These are phyloP conservation scores for Penaeus vannamei DNA, from an alignment of 1,140 invertebrate species.

Conservation along the genomic window DNA sequence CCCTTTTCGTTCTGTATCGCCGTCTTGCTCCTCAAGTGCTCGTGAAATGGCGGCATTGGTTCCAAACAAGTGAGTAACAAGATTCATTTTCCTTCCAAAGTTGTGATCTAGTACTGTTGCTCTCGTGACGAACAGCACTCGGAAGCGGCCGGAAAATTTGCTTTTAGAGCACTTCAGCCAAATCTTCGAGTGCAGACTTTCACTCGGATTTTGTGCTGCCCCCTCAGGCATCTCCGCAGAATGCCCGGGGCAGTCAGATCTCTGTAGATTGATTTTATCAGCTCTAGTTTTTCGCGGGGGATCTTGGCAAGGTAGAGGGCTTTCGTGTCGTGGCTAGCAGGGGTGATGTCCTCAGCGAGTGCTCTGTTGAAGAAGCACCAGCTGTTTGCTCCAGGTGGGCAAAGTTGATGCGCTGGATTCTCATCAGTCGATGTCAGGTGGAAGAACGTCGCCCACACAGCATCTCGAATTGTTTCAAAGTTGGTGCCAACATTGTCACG, in stretches of 20 bases:
- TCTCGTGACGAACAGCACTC: no score
- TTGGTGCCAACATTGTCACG: conserved; percentile 1
- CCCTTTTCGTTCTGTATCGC: no score
- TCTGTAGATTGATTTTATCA: background rate
- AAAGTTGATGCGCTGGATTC: background rate
- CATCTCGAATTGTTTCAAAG: background rate
- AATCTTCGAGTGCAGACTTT: background rate
- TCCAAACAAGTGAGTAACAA: no score
- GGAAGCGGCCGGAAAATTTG: no score
- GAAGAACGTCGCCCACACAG: conserved; percentile 20
- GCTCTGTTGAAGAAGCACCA: conserved; percentile 18
- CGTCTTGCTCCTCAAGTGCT: no score
- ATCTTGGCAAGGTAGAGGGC: background rate
- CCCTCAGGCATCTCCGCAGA: conserved; percentile 1
- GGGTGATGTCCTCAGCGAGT: background rate
- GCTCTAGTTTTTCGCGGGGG: background rate
- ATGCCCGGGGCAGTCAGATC: background rate
- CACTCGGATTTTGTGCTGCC: background rate
- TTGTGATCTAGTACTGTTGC: no score
- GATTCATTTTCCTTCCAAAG: no score
- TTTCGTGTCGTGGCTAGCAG: background rate
- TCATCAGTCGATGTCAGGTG: conserved; percentile 15
- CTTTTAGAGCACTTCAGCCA: background rate
- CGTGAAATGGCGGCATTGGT: no score
- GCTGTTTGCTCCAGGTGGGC: background rate